These are phyloP conservation scores for Cuculus canorus DNA, from an alignment of 2,797 vertebrate genomes.

Conservation along the genomic window DNA sequence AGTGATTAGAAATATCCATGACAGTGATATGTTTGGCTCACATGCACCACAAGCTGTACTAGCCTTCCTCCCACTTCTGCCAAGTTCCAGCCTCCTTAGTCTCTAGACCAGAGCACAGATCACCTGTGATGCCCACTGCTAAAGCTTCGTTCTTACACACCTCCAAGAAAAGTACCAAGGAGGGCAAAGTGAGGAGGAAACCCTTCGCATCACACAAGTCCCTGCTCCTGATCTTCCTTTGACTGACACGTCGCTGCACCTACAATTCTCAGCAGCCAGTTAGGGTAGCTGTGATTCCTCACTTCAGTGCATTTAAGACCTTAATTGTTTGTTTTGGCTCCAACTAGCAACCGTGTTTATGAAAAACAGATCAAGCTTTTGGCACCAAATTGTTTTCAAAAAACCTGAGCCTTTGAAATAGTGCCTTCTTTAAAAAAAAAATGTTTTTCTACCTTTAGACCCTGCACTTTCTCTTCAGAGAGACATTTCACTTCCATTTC, in stretches of 20 bases:
- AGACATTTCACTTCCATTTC: conserved; percentile 19
- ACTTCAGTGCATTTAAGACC: conserved; percentile 73
- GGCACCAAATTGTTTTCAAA: conserved; percentile 78
- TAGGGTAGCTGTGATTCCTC: conserved; percentile 48
- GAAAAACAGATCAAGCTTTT: conserved; percentile 83
- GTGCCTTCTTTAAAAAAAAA: conserved; percentile 64
- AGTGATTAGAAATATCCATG: not conserved
- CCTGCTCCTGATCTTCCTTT: not conserved
- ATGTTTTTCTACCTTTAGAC: conserved; percentile 49
- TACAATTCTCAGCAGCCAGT: conserved; percentile 10
- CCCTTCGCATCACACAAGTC: accelerated
- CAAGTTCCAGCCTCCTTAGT: not conserved
- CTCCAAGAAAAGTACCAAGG: not conserved
- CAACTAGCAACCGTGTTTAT: conserved; percentile 72
- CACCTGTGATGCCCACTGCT: not conserved
- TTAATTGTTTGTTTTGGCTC: conserved; percentile 75
- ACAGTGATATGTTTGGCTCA: not conserved
- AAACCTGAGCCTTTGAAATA: conserved; percentile 68
- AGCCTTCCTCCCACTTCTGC: not conserved
- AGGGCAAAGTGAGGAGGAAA: not conserved
- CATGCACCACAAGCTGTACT: accelerated
- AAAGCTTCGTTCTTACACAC: not conserved
- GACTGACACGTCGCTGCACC: not conserved
- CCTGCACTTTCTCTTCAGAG: conserved; percentile 41
- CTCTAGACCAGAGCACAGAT: not conserved